Base-by-base conservation (phyloP, 2,888 invertebrate species). In the Branchellion lobata region DNA sequence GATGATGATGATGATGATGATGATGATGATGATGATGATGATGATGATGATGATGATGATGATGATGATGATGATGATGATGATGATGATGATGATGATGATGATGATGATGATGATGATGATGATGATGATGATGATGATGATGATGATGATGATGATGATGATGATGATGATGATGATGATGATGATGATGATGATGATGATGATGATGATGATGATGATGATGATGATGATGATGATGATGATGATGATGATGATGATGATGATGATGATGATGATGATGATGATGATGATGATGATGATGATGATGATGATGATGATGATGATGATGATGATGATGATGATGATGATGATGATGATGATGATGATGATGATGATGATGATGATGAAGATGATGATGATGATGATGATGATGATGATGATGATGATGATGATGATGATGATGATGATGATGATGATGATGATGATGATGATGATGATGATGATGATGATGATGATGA, bases 301-400 rank as follows among this genome's bases (percentile, higher is more conserved):
- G 53, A 61, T 61, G 74, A 61, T 74, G 79, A 36, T 79, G 74
- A 34, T 79, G 75, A 75, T 75, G 75, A 75, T 79, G 65, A 75
- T 75, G 51, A 75, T 75, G 75, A 79, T 36, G 75, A 79, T 57
- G 75, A 75, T 36, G 75, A 75, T 79, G 65, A 75, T 61, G 74
- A 57, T 79, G 73, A 79, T 79, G 34, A 74, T 79, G 73, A 74
- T 74, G 40, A 34, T 2, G 72, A 24, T 3, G 18, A 18, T 33
- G 33, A 34, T 34, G 72, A 24, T 36, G 34, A 33, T 33, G 72
- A 24, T 8, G 34, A 34, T 34, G 72, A 3, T 18, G 72, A 24
- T 34, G 72, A 34, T 11, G 72, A 18, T 14, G 18, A 18, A 24
- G 72, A n/a, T 33, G 72, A 34, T 34, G 72, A 34, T 33, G 72